Base-by-base conservation (phyloP, 2,888 invertebrate genomes). In the Sclerodermus sp. region DNA sequence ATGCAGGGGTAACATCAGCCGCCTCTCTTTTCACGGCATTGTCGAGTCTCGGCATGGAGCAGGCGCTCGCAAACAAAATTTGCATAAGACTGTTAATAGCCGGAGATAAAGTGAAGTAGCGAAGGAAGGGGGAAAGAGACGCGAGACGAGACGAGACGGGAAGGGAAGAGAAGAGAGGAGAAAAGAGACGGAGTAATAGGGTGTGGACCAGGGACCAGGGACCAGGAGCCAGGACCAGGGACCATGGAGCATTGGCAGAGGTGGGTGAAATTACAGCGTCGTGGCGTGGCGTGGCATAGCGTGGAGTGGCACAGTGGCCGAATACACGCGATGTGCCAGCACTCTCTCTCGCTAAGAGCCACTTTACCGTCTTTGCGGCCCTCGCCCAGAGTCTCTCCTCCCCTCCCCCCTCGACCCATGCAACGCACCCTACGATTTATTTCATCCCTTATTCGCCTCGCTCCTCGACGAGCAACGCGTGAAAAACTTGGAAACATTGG, bases 11-110 rank as follows among this genome's bases (percentile, higher is more conserved):
- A 37, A 42, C 17, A 32, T 41, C 39, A 29, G 34, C 30, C 30
- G 45, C n/a, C 15, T 44, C n/a, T 23, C 42, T 45, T 39, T 29
- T 41, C 41, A 41, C 31, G 31, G 39, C 39, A 53, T 39, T 40
- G 53, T 42, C 45, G 40, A 51, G 42, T 23, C 23, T 23, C 23
- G 8, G 40, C 45, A 40, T 14, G 34, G 12, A 6, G 10, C n/a
- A 4, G 34, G 5, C 34, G 34, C 34, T 39, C 34, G 51, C 51
- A 62, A 62, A 62, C 57, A 57, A 61, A 65, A 68, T 68, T 67
- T 68, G 58, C 68, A 68, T 68, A 68, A 68, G 56, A 57, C 60
- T 64, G 61, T 65, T 67, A 68, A 68, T 66, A 68, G 66, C 45
- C 17, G 23, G 39, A 48, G 60, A 60, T 60, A 63, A 63, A 60